phyloP scores from a whole-genome alignment of 2,797 vertebrate genomes.

The Phoeniculus purpureus region DNA sequence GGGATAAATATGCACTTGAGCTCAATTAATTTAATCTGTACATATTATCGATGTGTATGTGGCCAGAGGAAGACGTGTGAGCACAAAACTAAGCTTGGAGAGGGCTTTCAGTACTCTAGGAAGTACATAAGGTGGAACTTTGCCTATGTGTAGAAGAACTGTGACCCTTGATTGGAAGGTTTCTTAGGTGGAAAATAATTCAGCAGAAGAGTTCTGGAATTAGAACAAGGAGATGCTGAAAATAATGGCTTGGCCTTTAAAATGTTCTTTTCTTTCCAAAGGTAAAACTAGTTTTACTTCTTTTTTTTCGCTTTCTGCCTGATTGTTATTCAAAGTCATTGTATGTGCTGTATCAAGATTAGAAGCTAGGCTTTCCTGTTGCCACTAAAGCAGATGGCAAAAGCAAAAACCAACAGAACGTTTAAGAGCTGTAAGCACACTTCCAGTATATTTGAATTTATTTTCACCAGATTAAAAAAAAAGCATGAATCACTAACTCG shows the following conservation, averaged over 20 bases:
- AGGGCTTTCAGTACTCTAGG: background rate
- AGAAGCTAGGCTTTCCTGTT: background rate
- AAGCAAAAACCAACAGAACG: slow-evolving; percentile 16
- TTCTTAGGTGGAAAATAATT: background rate
- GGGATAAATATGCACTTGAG: background rate
- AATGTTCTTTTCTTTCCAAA: background rate
- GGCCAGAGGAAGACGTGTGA: background rate
- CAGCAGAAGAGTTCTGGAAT: background rate
- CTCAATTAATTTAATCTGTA: background rate
- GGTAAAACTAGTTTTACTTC: background rate
- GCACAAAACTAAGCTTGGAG: background rate
- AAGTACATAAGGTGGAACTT: background rate
- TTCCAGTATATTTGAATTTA: background rate
- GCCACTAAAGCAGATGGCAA: background rate
- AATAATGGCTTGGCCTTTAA: slow-evolving; percentile 2
- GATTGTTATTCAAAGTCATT: background rate
- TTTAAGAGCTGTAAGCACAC: background rate
- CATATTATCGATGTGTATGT: background rate
- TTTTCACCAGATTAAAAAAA: background rate
- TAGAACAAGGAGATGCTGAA: background rate
- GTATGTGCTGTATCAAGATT: background rate
- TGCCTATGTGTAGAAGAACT: background rate
- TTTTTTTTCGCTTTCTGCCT: background rate
- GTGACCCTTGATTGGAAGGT: background rate
- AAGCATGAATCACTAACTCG: background rate